These are phyloP conservation scores for Catagonus wagneri DNA, from an alignment of 2,113 vertebrate species.

Conservation along the genomic window DNA sequence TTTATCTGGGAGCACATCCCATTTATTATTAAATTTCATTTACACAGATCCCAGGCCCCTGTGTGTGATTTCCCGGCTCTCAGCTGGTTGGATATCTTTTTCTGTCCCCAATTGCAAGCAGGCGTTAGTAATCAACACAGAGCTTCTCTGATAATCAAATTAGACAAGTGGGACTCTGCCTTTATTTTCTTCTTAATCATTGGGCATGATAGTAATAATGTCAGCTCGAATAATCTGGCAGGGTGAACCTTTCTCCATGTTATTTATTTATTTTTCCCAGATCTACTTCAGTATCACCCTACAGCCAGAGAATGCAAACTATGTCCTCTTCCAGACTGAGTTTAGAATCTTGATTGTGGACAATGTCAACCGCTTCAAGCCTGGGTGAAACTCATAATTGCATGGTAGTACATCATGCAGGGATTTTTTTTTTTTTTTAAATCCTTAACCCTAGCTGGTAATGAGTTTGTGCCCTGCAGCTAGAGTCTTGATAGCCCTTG, in stretches of 20 bases:
- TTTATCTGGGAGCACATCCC: conserved; percentile 69
- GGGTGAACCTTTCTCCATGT: conserved; percentile 24
- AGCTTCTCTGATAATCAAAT: conserved; percentile 80
- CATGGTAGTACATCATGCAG: conserved; percentile 37
- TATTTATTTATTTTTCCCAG: conserved; percentile 48
- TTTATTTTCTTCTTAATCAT: conserved; percentile 82
- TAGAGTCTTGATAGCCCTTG: conserved; percentile 64
- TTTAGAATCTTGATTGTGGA: conserved; percentile 68
- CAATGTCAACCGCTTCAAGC: conserved; percentile 38
- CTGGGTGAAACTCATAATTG: conserved; percentile 63
- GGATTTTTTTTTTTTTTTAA: conserved; percentile 1
- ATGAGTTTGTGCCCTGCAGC: conserved; percentile 67
- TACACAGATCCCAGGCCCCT: conserved; percentile 62
- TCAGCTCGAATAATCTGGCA: conserved; percentile 70
- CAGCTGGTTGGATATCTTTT: conserved; percentile 57
- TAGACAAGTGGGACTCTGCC: conserved; percentile 79
- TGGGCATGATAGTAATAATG: conserved; percentile 81
- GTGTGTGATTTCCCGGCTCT: conserved; percentile 54
- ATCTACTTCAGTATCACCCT: conserved; percentile 51
- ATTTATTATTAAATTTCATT: conserved; percentile 79
- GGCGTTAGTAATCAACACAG: conserved; percentile 74
- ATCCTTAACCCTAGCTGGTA: conserved; percentile 64
- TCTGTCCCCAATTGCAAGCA: conserved; percentile 66
- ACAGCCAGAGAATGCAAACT: conserved; percentile 68
- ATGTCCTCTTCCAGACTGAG: conserved; percentile 43